Percentiles rank a stretch among this genome's conserved stretches.
Evolutionary conservation across 2,888 invertebrate genomes (phyloP).

Genomic region (Unio delphinus): DNA sequence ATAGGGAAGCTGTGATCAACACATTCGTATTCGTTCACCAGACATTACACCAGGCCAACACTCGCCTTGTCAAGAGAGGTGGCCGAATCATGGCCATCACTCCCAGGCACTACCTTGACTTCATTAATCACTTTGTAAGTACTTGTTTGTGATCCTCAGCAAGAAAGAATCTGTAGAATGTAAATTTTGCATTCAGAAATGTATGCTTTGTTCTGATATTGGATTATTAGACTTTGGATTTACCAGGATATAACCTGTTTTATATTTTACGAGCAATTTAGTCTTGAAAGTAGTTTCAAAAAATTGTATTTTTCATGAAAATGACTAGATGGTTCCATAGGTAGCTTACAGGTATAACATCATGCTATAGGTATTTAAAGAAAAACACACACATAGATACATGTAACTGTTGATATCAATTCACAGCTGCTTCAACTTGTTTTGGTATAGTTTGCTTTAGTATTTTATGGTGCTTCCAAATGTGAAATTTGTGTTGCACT

Average conservation of each 20-base stretch:
- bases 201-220: neutral
- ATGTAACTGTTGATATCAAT: no score
- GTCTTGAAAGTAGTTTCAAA: no score
- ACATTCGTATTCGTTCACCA: slow-evolving; percentile 98
- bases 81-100: slow-evolving; percentile 98
- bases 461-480: no score
- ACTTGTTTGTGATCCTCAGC: neutral
- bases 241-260: neutral
- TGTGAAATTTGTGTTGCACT: no score
- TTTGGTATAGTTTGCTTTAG: no score
- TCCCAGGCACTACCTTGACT: slow-evolving; percentile 97
- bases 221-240: neutral
- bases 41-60: slow-evolving; percentile 95
- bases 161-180: neutral
- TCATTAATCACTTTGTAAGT: slow-evolving; percentile 95
- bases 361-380: neutral
- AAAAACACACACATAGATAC: no score
- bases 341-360: neutral
- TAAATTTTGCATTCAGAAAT: no score
- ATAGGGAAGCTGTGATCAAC: slow-evolving; percentile 98
- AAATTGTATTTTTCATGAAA: neutral
- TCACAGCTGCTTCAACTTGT: no score
- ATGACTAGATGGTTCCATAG: neutral
- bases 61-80: slow-evolving; percentile 90
- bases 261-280: no score